Base-by-base conservation (phyloP, 2,888 invertebrate genomes). In the Glyphotaelius pellucidus region DNA sequence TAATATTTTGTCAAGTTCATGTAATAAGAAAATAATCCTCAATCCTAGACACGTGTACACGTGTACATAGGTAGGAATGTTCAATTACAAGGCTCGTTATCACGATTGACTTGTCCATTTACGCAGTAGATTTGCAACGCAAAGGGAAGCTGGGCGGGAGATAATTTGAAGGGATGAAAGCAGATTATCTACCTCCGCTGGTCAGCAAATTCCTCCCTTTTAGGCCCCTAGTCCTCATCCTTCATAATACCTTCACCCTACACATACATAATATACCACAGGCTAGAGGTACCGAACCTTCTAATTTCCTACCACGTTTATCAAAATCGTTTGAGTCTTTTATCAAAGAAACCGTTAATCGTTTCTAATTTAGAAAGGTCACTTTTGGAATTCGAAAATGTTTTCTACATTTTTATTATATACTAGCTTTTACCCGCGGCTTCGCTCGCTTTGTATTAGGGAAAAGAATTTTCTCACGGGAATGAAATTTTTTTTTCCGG, bases 101-200 rank as follows among this genome's bases (percentile, higher is more conserved):
- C 38, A 80, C 89, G 80, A 89, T 89, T 89, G 89, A 89, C 89
- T 89, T 89, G 90, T 81, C 80, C 83, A 90, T 90, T 90, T 83
- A 52, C 83, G 31, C 90, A 81, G 83, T 90, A 90, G 90, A 90
- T 90, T 90, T 83, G 90, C 90, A 90, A 83, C 83, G 90, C 83
- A 81, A 89, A 89, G 89, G 89, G 38, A 80, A 38, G 89, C 30
- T 30, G 67, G 88, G 38, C 7, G 38, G 89, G 38, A 80, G 89
- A 89, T 89, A 89, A 89, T 89, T 89, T 89, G 89, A 80, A 89
- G 89, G 89, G 89, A 89, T 80, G 80, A 80, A 89, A 80, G 89
- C 89, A 35, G 80, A 89, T 89, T 80, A 89, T 80, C 80, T 89
- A 80, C 89, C 88, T 80, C 35, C 38, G 80, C 12, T 80, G 89